phyloP scores from a whole-genome alignment of 1,140 invertebrate species.

The Harpegnathos saltator region DNA sequence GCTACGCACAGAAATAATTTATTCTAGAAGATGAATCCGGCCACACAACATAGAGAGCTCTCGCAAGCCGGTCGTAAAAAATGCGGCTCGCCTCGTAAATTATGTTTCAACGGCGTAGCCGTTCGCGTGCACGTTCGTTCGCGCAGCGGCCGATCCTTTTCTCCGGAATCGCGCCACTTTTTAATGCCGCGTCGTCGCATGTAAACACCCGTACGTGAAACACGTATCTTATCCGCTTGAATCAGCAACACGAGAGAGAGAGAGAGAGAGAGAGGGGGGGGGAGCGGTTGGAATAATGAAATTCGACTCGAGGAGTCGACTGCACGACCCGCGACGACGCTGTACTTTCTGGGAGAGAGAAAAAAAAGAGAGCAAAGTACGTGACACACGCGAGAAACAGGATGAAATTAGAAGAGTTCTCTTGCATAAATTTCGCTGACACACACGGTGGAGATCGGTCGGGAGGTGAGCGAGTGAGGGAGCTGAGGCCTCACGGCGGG shows the following conservation, averaged over 20 bases:
- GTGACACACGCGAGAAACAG: not conserved
- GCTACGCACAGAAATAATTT: slow-evolving; percentile 66
- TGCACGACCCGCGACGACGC: no score
- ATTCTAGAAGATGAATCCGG: slow-evolving; percentile 61
- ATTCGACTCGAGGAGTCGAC: not conserved
- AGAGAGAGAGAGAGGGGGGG: not conserved
- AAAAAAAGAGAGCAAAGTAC: no score
- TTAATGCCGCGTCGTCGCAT: not conserved
- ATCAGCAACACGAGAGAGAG: not conserved
- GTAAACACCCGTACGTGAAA: slow-evolving; percentile 30
- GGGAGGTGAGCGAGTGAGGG: not conserved
- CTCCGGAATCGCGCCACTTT: slow-evolving; percentile 41
- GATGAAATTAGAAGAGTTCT: not conserved
- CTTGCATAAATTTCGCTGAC: no score
- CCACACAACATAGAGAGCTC: slow-evolving; percentile 27
- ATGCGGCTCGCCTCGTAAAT: slow-evolving; percentile 71
- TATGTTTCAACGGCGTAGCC: slow-evolving; percentile 68
- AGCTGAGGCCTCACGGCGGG: not conserved
- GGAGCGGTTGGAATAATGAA: not conserved
- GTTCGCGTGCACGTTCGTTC: slow-evolving; percentile 59
- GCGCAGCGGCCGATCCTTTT: slow-evolving; percentile 38
- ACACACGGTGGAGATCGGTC: no score
- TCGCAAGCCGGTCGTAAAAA: slow-evolving; percentile 65
- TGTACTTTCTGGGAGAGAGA: not conserved
- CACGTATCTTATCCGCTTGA: not conserved